Evolutionary conservation across 2,113 vertebrate species (phyloP), one percentile per base, ranked within the genome.

Genomic region (Papio anubis): DNA sequence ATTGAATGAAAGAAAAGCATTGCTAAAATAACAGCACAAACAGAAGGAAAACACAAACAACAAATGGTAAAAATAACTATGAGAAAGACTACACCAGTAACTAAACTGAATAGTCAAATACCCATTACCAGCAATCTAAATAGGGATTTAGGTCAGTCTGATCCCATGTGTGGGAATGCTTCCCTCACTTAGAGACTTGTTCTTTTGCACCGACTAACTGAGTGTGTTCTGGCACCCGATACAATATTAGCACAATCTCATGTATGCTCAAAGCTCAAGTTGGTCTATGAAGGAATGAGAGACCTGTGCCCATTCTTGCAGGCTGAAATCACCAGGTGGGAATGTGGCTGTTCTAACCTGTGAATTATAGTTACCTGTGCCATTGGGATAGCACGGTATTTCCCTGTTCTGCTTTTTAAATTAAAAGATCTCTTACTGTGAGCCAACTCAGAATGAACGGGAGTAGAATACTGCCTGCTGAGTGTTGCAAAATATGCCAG

Each of bases 1-100:
- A 14, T 59, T 90, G 87, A 92, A 92, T 73, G 17, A 59, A 79
- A 86, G 25, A 87, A 95, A 90, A 92, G 1, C 27, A 16, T 30
- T 45, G 38, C 25, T 93, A 79, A 95, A 89, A 88, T 52, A 73
- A 40, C 23, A 88, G 23, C 25, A 78, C 45, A 68, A 52, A 55
- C 59, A 64, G 57, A 50, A 93, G 52, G 30, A 87, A 88, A 88
- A 57, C 18, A 81, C n/a, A 79, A 96, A 52, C 59, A 95, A 82
- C 17, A 80, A 57, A 45, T 76, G 88, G 76, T 35, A 93, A 90
- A 75, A 86, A 40, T 61, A 95, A 78, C 38, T 6, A 21, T 1
- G 6, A 86, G 72, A 84, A 87, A 87, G 80, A 55, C 38, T 32
- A 4, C 0, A 70, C 25, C 32, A 66, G 43, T 27, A 96, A 76